Percentiles rank a stretch among this genome's conserved stretches.
Evolutionary conservation across 2,113 vertebrate genomes (phyloP).

Genomic region (Epinephelus lanceolatus): DNA sequence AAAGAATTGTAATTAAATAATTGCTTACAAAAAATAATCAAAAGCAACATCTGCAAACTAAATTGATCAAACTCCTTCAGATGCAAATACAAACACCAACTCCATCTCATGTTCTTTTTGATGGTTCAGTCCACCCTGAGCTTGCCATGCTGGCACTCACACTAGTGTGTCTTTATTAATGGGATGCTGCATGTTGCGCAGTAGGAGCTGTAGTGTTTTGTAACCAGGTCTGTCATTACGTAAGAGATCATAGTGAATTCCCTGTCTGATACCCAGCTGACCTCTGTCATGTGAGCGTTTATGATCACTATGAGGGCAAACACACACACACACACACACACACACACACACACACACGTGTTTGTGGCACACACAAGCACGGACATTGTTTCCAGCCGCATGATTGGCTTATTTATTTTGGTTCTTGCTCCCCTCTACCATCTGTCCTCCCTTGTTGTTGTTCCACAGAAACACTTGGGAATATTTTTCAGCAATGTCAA

Average conservation of each 20-base stretch:
- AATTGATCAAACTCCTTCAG: not conserved
- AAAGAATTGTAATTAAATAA: not conserved
- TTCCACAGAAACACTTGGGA: not conserved
- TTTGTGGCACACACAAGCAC: conserved; percentile 30
- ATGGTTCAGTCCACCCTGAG: not conserved
- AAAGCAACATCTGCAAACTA: not conserved
- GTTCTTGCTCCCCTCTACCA: not conserved
- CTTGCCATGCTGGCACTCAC: not conserved
- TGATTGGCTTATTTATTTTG: conserved; percentile 50
- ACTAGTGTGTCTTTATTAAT: conserved; percentile 12
- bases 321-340: conserved; percentile 34
- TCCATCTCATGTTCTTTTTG: not conserved
- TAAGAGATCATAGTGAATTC: conserved; percentile 68
- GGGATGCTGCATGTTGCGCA: conserved; percentile 35
- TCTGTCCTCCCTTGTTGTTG: conserved; percentile 10
- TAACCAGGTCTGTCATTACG: conserved; percentile 62
- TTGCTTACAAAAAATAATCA: not conserved
- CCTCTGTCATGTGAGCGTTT: conserved; percentile 75
- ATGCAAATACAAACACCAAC: not conserved
- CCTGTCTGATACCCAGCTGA: conserved; percentile 68
- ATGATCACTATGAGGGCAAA: conserved; percentile 42
- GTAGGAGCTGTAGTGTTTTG: conserved; percentile 57
- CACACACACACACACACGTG: conserved; percentile 6
- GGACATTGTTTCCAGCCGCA: conserved; percentile 32
- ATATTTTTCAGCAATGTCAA: not conserved